phyloP scores from a whole-genome alignment of 2,888 invertebrate species.

The Netelia virgata region DNA sequence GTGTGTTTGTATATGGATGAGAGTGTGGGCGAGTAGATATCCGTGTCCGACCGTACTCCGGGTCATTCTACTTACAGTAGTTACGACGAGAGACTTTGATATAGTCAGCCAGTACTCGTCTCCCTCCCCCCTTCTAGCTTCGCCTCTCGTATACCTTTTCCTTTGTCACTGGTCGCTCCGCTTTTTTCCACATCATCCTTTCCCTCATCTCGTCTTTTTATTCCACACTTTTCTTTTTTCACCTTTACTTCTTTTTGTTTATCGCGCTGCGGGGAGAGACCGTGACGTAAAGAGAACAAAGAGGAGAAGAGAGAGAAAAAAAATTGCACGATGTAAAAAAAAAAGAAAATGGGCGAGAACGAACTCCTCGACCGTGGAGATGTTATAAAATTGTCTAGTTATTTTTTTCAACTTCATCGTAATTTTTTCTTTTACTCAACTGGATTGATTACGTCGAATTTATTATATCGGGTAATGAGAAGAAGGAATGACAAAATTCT shows the following conservation, averaged over 20 bases:
- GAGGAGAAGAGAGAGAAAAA: background rate
- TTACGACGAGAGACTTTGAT: constrained; percentile 35
- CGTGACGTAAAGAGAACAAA: too few relatives aligned
- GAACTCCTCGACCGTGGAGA: background rate
- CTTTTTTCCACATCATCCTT: constrained; percentile 6
- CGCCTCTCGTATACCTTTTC: constrained; percentile 20
- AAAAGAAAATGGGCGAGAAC: background rate
- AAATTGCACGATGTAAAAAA: background rate
- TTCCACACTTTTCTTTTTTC: constrained; percentile 6
- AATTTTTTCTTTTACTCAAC: background rate
- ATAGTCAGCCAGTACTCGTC: constrained; percentile 31
- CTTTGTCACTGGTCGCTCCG: constrained; percentile 36
- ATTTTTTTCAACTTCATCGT: background rate
- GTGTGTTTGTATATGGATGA: background rate
- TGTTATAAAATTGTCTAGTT: background rate
- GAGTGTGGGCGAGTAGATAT: background rate
- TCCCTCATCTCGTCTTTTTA: constrained; percentile 23
- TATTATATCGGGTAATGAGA: too few relatives aligned
- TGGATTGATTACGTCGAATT: background rate
- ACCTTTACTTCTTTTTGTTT: background rate
- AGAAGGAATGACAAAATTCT: too few relatives aligned
- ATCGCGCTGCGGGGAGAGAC: too few relatives aligned
- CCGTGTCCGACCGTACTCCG: constrained; percentile 46
- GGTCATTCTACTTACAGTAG: constrained; percentile 54
- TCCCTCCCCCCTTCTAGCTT: background rate